Evolutionary conservation across 2,888 invertebrate genomes (phyloP).

Genomic region (Stegana nigrithorax): DNA sequence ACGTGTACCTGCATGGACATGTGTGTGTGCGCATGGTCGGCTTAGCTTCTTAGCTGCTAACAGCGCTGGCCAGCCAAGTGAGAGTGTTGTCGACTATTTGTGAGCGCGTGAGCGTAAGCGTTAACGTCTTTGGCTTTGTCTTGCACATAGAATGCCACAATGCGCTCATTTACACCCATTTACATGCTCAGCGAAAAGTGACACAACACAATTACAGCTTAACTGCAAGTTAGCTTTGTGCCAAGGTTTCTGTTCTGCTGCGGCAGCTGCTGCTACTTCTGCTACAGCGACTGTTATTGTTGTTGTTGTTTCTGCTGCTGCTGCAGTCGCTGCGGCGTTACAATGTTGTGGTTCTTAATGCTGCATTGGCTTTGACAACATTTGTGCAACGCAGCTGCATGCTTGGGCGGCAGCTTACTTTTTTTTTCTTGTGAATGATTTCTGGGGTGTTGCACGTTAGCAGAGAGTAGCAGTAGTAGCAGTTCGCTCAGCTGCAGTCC

Average conservation of each 20-base stretch:
- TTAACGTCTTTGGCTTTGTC: background rate
- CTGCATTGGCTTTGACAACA: no score
- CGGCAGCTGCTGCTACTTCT: constrained; percentile 6
- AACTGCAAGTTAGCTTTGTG: constrained; percentile 6
- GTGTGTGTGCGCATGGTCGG: no score
- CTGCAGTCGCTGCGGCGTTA: no score
- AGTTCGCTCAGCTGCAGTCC: no score
- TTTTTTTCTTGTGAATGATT: no score
- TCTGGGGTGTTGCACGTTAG: no score
- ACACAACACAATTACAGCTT: background rate
- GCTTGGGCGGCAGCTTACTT: no score
- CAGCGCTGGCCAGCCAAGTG: constrained; percentile 8
- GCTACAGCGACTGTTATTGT: background rate
- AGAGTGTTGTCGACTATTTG: constrained; percentile 23
- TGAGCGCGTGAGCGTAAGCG: constrained; percentile 13
- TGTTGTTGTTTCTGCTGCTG: background rate
- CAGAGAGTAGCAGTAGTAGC: no score
- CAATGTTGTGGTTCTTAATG: no score
- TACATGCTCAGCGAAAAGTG: background rate
- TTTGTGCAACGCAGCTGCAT: no score
- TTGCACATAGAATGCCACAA: no score
- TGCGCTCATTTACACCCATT: constrained; percentile 1
- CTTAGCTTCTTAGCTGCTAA: constrained; percentile 13
- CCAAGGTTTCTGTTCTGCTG: constrained; percentile 11
- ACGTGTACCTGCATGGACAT: no score